A percentile compares a stretch with the other conserved stretches of the same genome.
These are phyloP conservation scores for Semnornis frantzii DNA, from an alignment of 2,113 vertebrate species.

Conservation along the genomic window DNA sequence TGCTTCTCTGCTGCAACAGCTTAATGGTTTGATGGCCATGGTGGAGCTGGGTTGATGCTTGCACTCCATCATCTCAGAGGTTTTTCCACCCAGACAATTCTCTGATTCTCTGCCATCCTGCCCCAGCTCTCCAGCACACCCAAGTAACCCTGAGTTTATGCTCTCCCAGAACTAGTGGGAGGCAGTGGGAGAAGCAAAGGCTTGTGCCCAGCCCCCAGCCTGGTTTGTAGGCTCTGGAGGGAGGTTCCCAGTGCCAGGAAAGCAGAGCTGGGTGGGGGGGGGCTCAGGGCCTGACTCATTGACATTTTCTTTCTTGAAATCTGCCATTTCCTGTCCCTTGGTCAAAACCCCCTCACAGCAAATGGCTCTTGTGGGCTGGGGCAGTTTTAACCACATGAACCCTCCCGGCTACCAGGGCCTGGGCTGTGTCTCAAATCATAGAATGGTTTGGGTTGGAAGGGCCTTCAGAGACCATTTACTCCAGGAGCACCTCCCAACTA, in stretches of 20 bases:
- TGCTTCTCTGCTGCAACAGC: no score
- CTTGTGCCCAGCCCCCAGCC: neutral
- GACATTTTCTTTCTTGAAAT: neutral
- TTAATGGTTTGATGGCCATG: no score
- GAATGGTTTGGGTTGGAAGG: no score
- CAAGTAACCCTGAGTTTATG: no score
- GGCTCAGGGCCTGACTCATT: neutral
- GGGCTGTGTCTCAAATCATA: neutral
- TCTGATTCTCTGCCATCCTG: no score
- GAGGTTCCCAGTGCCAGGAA: neutral
- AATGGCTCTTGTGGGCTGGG: neutral
- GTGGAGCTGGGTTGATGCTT: no score
- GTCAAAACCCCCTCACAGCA: neutral
- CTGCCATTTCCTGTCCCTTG: neutral
- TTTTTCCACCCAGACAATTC: no score
- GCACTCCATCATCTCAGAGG: no score
- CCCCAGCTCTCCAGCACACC: no score
- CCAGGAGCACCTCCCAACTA: no score
- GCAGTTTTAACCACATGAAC: neutral
- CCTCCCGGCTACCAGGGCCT: accelerated
- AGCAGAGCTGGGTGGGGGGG: neutral
- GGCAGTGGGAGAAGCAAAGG: accelerated
- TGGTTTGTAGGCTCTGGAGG: neutral
- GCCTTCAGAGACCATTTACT: no score
- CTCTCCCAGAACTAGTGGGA: neutral